Evolutionary conservation across 2,113 vertebrate genomes (phyloP), one percentile per base, ranked within the genome.

Genomic region (Poeciliopsis occidentalis): DNA sequence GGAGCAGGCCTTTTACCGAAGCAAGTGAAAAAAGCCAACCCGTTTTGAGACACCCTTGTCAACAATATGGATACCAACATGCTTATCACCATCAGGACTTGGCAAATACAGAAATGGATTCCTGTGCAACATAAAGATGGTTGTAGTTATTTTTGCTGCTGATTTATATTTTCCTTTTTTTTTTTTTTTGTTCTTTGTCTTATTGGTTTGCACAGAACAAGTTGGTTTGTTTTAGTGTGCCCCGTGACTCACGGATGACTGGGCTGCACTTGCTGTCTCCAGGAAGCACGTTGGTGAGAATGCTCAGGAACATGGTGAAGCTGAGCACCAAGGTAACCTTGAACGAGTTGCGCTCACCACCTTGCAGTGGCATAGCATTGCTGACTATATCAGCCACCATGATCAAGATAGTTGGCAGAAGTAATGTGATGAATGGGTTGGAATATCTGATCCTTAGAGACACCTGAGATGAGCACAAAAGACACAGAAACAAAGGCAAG

Each of bases 311-410:
- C 92, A 94, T 91, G 86, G 91, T 93, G 83, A 94, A 94, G 90
- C 92, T 94, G 67, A 95, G 92, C 76, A 93, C 94, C 85, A 95
- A 83, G 1, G 94, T 95, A 83, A 94, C 90, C 71, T 94, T 94
- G 74, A 94, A 94, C n/a, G 73, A 81, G 81, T 90, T 93, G 69
- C 94, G 93, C 70, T 93, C 90, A 0, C 94, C 92, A 0, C 91
- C 90, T 24, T 64, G 73, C 44, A 95, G 73, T 2, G 94, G 93
- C 79, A 95, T 81, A 64, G 89, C 67, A 30, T 87, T 93, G 86
- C 93, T 94, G 76, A 90, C 78, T 34, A 92, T 26, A 54, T 94
- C 94, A 1, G 90, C 88, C 65, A 93, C 0, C 44, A 95, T 11
- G 76, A 95, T 77, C 27, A 94, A 86, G 4, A 85, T 69, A 24